Evolutionary conservation across 2,113 vertebrate genomes (phyloP), one percentile per base, ranked within the genome.

Genomic region (Motacilla tschutschensis): DNA sequence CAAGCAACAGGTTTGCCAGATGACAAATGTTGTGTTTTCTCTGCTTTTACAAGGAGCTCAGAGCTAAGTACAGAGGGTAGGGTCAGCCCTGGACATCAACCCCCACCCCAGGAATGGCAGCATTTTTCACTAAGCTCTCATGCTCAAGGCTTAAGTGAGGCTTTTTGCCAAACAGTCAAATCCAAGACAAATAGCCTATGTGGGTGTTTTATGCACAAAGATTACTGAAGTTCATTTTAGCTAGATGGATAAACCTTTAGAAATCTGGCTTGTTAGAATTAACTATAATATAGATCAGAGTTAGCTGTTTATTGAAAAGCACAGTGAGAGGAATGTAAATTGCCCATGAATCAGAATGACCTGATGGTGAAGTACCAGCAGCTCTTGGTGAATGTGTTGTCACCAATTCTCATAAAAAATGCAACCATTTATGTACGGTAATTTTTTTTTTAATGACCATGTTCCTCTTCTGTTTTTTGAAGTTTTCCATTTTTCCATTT

Each of bases 11-110:
- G 97, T 97, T 97, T 97, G 95, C 85, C 96, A 96, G 95, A 97
- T 97, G 98, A 98, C 97, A 96, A 96, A 97, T 98, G 97, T 97
- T 98, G 97, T 94, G 94, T 96, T 96, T 98, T 95, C 71, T 93
- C 31, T 26, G 41, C 83, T 62, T 35, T 94, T 98, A 96, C 97
- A 97, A 98, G 95, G 96, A 95, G 90, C 96, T 97, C 81, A 81
- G 71, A 95, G 97, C 95, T 79, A 92, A 94, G 94, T 53, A 74
- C 95, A 95, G 77, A 92, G 96, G 96, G 95, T 94, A 96, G 95
- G 91, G 93, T 95, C 95, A 87, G 55, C 59, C 93, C 88, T 90
- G 97, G 97, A 98, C 98, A 95, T 94, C 93, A 83, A 79, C 51
- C 54, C 44, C n/a, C 40, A 31, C 6, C 83, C 25, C 44, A 41